Evolutionary conservation across 37 sponge, comb jelly and placozoan genomes (phyloP), one percentile per base, ranked within the genome.

Genomic region (Chondrilla cf. caribensis): DNA sequence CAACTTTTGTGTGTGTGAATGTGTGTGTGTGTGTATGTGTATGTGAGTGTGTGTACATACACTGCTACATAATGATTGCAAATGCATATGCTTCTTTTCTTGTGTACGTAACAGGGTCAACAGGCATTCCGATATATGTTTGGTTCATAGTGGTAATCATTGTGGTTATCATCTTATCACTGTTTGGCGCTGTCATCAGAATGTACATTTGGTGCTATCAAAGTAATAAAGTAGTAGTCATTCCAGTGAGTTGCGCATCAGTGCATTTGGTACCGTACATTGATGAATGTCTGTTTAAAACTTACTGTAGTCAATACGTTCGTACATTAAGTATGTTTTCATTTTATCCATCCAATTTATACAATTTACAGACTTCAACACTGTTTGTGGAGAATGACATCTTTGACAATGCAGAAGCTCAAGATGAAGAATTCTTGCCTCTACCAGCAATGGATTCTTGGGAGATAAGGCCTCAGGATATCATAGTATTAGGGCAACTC

Each of bases 371-470:
- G n/a, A n/a, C n/a, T n/a, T n/a, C n/a, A n/a, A n/a, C n/a, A 42
- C 41, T 73, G 44, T 73, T 73, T 42, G 44, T 73, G 19, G 76
- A 73, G 43, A 73, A 73, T 73, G 76, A 41, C 21, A 6, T 73
- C 17, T 2, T 39, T 35, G 76, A 73, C 21, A 43, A 73, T 40
- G 43, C 17, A 25, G 24, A 5, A 6, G 68, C n/a, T 67, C 17
- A 3, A 32, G 31, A 8, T 17, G 9, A 8, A 36, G 64, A 62
- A 62, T 29, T 29, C 29, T 29, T 62, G 18, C 76, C 76, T 22
- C 76, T 73, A 41, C n/a, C 24, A 17, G 21, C 0, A 22, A 73
- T 86, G 79, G 86, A 90, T 78, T 58, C 82, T 41, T 90, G 90
- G 89, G 89, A 89, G 64, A 71, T 89, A 26, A 58, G 64, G 11